These are phyloP conservation scores for Prionailurus bengalensis DNA, from an alignment of 2,113 vertebrate species.

Conservation along the genomic window DNA sequence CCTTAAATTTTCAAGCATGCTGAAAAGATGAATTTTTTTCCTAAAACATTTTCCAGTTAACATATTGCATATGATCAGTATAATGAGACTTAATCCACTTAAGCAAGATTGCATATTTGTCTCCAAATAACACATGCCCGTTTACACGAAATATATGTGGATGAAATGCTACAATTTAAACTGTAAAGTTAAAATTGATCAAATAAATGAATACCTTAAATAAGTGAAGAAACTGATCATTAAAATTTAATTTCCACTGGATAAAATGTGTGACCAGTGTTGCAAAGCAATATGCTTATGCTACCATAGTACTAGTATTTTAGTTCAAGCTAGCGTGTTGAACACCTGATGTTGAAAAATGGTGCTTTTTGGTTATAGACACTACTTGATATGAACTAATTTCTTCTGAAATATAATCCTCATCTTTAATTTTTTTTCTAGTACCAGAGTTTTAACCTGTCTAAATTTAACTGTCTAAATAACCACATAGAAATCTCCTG, in stretches of 20 bases:
- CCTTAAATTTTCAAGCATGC: not conserved
- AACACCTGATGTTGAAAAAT: not conserved
- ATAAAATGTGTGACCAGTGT: not conserved
- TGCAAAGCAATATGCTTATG: not conserved
- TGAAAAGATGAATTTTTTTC: not conserved
- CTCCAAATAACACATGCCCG: not conserved
- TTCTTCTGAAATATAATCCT: not conserved
- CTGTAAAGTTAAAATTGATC: not conserved
- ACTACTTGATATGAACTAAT: not conserved
- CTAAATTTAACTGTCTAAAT: not conserved
- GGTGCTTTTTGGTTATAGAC: not conserved
- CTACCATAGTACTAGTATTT: not conserved
- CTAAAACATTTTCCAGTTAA: not conserved
- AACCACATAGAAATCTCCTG: not conserved
- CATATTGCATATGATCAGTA: not conserved
- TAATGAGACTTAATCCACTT: not conserved
- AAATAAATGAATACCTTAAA: not conserved
- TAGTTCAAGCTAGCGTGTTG: not conserved
- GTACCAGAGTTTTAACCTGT: not conserved
- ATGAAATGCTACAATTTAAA: not conserved
- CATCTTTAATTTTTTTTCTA: constrained; percentile 38
- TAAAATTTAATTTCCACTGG: not conserved
- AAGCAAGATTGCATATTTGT: not conserved
- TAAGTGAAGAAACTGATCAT: not conserved
- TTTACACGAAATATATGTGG: not conserved